A percentile compares a stretch with the other conserved stretches of the same genome.
Evolutionary conservation across 2,113 vertebrate genomes (phyloP).

Genomic region (Pleuronectes platessa): DNA sequence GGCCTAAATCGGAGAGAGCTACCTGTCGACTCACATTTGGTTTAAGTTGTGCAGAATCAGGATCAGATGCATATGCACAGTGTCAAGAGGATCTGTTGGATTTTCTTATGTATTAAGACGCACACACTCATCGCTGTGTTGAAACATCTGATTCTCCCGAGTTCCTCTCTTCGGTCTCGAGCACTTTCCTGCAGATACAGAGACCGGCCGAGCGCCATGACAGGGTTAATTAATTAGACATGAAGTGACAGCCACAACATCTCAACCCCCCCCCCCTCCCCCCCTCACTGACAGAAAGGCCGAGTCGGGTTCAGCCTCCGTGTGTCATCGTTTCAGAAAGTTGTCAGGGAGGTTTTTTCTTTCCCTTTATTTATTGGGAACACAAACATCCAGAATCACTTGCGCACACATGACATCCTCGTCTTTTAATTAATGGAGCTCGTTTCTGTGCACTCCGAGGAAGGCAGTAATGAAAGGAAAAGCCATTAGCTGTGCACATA

Average conservation of each 20-base stretch:
- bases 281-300: background rate
- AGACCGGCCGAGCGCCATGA: background rate
- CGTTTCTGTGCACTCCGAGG: slow-evolving; percentile 55
- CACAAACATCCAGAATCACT: background rate
- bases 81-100: too few relatives aligned
- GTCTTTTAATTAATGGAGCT: slow-evolving; percentile 29
- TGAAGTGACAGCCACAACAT: slow-evolving; percentile 55
- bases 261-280: slow-evolving; percentile 37
- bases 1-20: background rate
- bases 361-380: too few relatives aligned
- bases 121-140: too few relatives aligned
- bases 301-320: slow-evolving; percentile 2
- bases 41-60: background rate
- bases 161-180: background rate
- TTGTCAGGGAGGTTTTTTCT: too few relatives aligned
- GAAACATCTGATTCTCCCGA: background rate
- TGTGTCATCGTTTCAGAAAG: background rate
- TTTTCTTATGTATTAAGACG: too few relatives aligned
- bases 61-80: too few relatives aligned
- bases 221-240: slow-evolving; percentile 68
- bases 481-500: slow-evolving; percentile 63
- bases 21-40: background rate
- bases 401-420: slow-evolving; percentile 21
- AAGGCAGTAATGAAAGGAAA: slow-evolving; percentile 76
- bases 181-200: background rate